Evolutionary conservation across 2,797 vertebrate species (phyloP), one percentile per base, ranked within the genome.

Genomic region (Vespertilio murinus): DNA sequence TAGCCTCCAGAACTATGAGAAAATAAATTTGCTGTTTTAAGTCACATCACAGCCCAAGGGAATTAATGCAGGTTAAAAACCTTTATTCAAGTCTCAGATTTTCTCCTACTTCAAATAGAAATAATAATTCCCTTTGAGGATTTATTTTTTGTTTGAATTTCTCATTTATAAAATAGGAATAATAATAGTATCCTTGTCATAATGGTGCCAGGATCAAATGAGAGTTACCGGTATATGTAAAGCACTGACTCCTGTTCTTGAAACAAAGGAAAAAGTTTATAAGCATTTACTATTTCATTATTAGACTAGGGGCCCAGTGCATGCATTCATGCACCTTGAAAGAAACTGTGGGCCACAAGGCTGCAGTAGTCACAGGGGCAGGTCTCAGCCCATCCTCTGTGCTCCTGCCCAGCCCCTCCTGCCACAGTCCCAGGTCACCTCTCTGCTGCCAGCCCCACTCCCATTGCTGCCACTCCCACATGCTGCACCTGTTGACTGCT

Each of bases 201-300:
- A 52, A 20, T 35, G 4, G 52, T 85, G 17, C 33, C 49, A 89
- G 30, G 13, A 94, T 65, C 52, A 69, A 88, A 70, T 71, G 18
- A 73, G n/a, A 65, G 1, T 33, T 89, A n/a, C n/a, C n/a, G n/a
- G n/a, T n/a, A 52, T 17, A 61, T n/a, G 4, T 56, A 88, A 80
- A 95, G 56, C 5, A 49, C 30, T 81, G 47, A 61, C 1, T 40
- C 17, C 4, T 82, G 3, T 52, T 73, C 23, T 5, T 59, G n/a
- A 88, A 77, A 71, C 9, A 49, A 14, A 81, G 38, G 18, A 28
- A 81, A 88, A 42, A 1, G 2, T 71, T 70, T 22, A 6, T 52
- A 40, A 93, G 13, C n/a, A 28, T 92, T 80, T 95, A 18, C 18
- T 45, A 47, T 81, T 95, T 94, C 70, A 88, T 45, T 88, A 49